Conservation (phyloP, 2,797 vertebrate species). For the Acropternis orthonyx region DNA sequence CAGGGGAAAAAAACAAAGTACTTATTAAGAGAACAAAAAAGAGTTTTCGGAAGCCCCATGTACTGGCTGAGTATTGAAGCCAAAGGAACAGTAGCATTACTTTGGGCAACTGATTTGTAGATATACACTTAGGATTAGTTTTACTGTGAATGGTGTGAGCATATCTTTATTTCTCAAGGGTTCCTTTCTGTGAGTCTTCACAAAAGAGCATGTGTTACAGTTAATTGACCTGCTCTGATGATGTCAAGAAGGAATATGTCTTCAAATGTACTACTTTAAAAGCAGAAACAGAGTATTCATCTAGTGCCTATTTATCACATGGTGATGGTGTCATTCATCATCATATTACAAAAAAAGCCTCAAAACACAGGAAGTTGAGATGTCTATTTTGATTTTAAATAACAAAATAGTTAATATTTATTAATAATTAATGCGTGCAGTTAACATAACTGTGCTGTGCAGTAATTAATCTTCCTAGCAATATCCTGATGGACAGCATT, state of each 20-base stretch:
- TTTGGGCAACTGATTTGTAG: background rate
- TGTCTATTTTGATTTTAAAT: background rate
- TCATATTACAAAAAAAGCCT: background rate
- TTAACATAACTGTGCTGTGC: background rate
- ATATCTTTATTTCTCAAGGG: background rate
- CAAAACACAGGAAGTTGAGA: background rate
- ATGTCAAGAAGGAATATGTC: background rate
- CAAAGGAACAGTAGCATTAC: background rate
- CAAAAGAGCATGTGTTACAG: background rate
- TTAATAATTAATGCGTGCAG: background rate
- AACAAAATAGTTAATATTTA: background rate
- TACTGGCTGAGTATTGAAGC: background rate
- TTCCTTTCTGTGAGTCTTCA: background rate
- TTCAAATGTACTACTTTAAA: background rate
- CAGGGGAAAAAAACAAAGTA: background rate
- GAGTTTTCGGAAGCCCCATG: too few species aligned
- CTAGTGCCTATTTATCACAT: background rate
- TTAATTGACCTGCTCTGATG: background rate
- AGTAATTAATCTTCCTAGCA: background rate
- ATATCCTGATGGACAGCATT: background rate
- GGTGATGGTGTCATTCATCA: background rate
- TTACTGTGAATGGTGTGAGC: background rate
- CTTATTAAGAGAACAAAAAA: background rate
- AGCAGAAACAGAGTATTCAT: background rate
- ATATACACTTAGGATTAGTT: background rate